Evolutionary conservation across 2,888 invertebrate species (phyloP), one percentile per base, ranked within the genome.

Genomic region (Abscondita cerata): DNA sequence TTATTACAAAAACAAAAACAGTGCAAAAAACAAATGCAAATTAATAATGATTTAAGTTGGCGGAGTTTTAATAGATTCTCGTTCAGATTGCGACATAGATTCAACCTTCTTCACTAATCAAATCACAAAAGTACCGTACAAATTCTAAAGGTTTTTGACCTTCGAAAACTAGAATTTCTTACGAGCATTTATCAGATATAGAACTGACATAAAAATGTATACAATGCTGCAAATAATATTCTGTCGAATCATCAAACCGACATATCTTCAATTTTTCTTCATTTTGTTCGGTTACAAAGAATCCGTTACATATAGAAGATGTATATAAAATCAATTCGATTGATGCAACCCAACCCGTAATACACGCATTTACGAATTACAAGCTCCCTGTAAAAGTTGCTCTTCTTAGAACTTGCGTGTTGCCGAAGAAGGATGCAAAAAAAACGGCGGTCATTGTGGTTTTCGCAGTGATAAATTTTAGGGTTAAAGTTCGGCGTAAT

Each of bases 61-160:
- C 9, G 4, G 38, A 13, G 3, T 38, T 38, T 38, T n/a, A 38
- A 9, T 5, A 38, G 2, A 3, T 38, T 38, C 38, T 38, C 12
- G 13, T 38, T 25, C 25, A 25, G 25, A 25, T 25, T 25, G 25
- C 25, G 25, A 25, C 25, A 25, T 25, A 25, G 25, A 25, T 25
- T 25, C n/a, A 25, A 59, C 36, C 50, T 34, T 12, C 33, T 25
- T 36, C 41, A 18, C 50, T 50, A 54, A 60, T 60, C 54, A 59
- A 59, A 59, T 59, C 59, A 55, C 33, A 59, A 55, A 59, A 60
- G 60, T 60, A 60, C 60, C 60, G 60, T 60, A 56, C 20, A 48
- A 50, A 46, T 15, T 60, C 40, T 40, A 19, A 44, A 60, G 60
- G 60, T 60, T 54, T 55, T 60, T 60, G 60, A 60, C 60, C 60